A percentile compares a stretch with the other conserved stretches of the same genome.
Conservation (phyloP, 30 jellyfish, hydroid and myxozoan species). For the Hydractinia symbiolongicarpus region DNA sequence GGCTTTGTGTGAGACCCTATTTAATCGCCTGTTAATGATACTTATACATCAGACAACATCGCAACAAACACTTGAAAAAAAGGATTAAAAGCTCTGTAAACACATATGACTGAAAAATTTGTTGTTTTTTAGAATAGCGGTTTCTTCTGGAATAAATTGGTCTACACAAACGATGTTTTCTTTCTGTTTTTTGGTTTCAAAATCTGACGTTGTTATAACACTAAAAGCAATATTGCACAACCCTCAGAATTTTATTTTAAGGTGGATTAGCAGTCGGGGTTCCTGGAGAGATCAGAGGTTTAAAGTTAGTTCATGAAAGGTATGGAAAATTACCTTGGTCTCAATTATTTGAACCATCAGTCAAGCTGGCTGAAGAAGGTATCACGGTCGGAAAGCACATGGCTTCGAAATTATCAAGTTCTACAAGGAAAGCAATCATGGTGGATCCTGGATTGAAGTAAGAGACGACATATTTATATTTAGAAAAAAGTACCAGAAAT, state of each 20-base stretch:
- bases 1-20: no score
- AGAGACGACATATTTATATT: neutral
- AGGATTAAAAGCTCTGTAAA: no score
- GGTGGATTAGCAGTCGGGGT: constrained; percentile 61
- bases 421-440: constrained; percentile 25
- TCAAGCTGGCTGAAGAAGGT: constrained; percentile 48
- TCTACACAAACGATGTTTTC: neutral
- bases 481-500: no score
- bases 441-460: constrained; percentile 63
- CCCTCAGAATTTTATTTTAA: neutral
- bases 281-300: constrained; percentile 54
- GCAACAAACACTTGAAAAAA: no score
- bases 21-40: no score
- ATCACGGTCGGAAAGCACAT: constrained; percentile 32
- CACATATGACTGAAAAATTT: neutral
- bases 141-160: neutral
- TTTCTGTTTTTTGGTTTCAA: neutral
- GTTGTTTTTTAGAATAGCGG: neutral
- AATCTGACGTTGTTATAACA: neutral
- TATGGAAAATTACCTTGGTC: constrained; percentile 53
- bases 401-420: constrained; percentile 1
- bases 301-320: constrained; percentile 27
- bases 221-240: no score
- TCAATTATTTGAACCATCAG: constrained; percentile 38
- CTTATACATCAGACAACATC: no score